A percentile compares a stretch with the other conserved stretches of the same genome.
Conservation (phyloP, 2,888 invertebrate species). For the Tromatobia lineatoria region DNA sequence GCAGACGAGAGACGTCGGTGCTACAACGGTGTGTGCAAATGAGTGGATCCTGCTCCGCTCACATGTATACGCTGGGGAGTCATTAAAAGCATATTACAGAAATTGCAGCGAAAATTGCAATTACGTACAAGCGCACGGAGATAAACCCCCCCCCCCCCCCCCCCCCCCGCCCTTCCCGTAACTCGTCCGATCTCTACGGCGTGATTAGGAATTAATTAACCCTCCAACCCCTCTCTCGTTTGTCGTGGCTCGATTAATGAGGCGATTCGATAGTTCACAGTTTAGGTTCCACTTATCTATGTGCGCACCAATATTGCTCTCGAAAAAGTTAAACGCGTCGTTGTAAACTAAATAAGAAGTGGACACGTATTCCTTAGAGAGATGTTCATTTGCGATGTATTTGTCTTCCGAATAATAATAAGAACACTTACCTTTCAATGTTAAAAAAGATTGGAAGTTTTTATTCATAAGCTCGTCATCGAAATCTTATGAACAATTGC, state of each 20-base stretch:
- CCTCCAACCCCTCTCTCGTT: constrained; percentile 55
- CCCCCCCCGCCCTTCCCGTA: constrained; percentile 16
- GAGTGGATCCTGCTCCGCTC: constrained; percentile 47
- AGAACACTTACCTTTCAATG: background rate
- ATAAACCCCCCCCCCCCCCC: constrained; percentile 28
- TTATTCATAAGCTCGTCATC: too few relatives aligned
- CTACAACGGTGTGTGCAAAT: constrained; percentile 20
- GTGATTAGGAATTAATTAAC: constrained; percentile 70
- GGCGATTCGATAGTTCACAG: constrained; percentile 64
- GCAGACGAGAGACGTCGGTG: constrained; percentile 31
- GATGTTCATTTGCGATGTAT: constrained; percentile 11
- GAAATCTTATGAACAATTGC: too few relatives aligned
- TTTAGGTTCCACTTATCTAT: constrained; percentile 20
- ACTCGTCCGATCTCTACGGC: constrained; percentile 63
- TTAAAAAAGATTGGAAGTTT: too few relatives aligned
- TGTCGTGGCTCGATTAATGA: constrained; percentile 62
- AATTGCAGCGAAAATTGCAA: constrained; percentile 72
- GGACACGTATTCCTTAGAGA: background rate
- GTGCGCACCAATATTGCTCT: background rate
- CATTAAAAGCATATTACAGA: constrained; percentile 70
- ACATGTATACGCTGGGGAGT: constrained; percentile 50
- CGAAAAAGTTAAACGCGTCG: background rate
- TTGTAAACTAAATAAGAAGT: background rate
- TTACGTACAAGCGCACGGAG: constrained; percentile 66
- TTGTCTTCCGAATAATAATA: constrained; percentile 26